phyloP scores from a whole-genome alignment of 2,113 vertebrate species.

The Neolamprologus kungweensis region DNA sequence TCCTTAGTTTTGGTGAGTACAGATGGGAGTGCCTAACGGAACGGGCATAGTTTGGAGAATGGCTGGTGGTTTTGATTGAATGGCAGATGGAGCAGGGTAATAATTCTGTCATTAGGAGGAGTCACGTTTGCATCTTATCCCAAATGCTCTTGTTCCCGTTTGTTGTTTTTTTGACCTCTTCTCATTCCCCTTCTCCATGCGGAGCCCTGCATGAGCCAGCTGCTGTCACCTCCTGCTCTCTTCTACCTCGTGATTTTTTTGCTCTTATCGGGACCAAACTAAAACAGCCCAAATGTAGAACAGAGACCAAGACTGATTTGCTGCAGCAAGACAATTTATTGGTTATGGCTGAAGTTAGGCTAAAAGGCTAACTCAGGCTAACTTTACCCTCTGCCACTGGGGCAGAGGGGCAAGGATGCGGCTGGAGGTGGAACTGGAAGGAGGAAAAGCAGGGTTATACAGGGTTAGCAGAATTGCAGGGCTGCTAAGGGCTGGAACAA shows the following conservation, averaged over 20 bases:
- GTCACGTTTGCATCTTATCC: background rate
- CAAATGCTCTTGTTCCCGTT: background rate
- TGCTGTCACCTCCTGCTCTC: conserved; percentile 26
- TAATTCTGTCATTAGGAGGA: conserved; percentile 58
- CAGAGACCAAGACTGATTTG: background rate
- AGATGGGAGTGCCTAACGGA: conserved; percentile 46
- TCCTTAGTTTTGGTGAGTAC: conserved; percentile 8
- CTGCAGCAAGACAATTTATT: background rate
- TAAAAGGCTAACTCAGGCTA: background rate
- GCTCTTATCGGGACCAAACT: background rate
- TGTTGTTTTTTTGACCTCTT: background rate
- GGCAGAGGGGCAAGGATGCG: background rate
- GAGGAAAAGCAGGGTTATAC: background rate
- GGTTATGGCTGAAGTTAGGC: background rate
- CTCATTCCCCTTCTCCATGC: background rate
- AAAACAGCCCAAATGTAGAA: background rate
- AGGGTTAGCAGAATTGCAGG: background rate
- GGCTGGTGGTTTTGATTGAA: conserved; percentile 40
- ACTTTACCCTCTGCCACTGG: no score
- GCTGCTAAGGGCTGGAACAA: background rate
- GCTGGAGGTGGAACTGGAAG: background rate
- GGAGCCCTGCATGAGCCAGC: conserved; percentile 3
- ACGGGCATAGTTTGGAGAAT: background rate
- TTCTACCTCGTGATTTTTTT: background rate
- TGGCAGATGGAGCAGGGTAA: conserved; percentile 57